Evolutionary conservation across 1,140 invertebrate species (phyloP).

Genomic region (Euwallacea similis): DNA sequence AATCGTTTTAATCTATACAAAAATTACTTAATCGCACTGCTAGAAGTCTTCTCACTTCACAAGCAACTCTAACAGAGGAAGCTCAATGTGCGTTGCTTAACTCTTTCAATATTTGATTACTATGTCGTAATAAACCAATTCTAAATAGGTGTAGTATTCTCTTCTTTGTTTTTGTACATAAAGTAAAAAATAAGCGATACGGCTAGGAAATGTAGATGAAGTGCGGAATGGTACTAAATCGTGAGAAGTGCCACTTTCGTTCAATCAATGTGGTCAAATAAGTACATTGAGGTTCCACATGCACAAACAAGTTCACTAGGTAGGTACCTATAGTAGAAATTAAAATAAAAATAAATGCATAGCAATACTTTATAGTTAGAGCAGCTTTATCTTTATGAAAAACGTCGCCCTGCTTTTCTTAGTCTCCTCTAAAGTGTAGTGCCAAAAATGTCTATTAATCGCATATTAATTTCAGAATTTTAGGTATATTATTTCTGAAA

Average conservation of each 20-base stretch:
- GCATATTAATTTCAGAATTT: not conserved
- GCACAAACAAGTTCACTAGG: no score
- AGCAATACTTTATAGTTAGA: not conserved
- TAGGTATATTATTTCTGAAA: constrained; percentile 1
- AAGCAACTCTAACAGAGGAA: not conserved
- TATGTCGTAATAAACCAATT: not conserved
- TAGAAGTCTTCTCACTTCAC: no score
- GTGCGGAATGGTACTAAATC: no score
- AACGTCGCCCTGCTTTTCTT: not conserved
- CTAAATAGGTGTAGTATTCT: not conserved
- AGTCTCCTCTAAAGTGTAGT: not conserved
- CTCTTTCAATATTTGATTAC: not conserved
- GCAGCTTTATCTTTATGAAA: not conserved
- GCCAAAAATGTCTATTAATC: not conserved
- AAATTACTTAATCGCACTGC: no score
- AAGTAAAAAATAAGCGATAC: no score
- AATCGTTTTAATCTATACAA: not conserved
- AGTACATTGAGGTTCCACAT: no score
- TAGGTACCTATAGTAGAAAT: no score
- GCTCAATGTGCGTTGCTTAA: not conserved
- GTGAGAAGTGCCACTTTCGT: no score
- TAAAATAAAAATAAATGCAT: not conserved
- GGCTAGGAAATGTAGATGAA: no score
- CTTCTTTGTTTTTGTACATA: not conserved
- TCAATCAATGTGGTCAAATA: no score